Conservation (phyloP, 2,888 invertebrate species). For the Lobophora halterata region DNA sequence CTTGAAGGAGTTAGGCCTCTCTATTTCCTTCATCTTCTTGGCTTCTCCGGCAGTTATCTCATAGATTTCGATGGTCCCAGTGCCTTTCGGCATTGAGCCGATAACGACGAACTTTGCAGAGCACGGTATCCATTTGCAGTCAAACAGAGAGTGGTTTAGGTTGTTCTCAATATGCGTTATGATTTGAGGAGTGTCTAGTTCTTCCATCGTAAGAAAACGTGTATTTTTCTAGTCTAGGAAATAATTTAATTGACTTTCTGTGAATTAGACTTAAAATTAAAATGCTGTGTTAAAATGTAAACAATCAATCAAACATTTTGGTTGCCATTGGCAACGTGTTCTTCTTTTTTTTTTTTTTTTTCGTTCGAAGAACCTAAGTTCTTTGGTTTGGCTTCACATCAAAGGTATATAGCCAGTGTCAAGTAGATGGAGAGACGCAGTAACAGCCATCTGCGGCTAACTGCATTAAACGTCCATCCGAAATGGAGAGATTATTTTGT, state of each 20-base stretch:
- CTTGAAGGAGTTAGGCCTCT: conserved; percentile 92
- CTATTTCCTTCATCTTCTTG: conserved; percentile 86
- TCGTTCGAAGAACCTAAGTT: no score
- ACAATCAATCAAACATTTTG: conserved; percentile 39
- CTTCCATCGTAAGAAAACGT: conserved; percentile 48
- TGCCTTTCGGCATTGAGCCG: conserved; percentile 92
- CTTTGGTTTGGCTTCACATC: no score
- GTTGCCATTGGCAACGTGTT: conserved; percentile 52
- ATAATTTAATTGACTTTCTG: no score
- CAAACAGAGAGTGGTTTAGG: conserved; percentile 92
- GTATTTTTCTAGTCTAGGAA: no score
- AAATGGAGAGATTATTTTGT: no score
- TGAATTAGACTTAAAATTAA: no score
- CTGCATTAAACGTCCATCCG: no score
- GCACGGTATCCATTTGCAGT: conserved; percentile 97
- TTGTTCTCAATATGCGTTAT: conserved; percentile 92
- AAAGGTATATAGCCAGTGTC: no score
- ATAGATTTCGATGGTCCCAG: conserved; percentile 91
- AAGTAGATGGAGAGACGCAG: no score
- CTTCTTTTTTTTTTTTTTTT: no score
- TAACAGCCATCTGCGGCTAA: no score
- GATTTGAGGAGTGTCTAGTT: conserved; percentile 90
- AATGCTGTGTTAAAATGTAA: no score
- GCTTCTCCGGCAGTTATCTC: conserved; percentile 87
- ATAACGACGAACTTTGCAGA: conserved; percentile 95